Conservation (phyloP, 2,113 vertebrate genomes). For the Hystrix cristata region DNA sequence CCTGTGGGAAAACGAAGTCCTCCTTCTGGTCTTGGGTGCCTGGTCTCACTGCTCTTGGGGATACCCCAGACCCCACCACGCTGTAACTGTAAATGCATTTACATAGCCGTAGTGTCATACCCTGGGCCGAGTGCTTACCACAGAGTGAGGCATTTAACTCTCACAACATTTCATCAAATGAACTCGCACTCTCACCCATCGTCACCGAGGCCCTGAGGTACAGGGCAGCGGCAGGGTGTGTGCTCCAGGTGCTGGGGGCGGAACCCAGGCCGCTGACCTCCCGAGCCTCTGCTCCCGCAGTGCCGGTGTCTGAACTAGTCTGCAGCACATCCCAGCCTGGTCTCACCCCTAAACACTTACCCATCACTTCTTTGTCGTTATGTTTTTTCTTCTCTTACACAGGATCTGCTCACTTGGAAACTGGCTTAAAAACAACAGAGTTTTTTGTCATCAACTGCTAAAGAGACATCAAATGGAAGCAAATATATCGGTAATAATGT, state of each 20-base stretch:
- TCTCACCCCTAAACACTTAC: background rate
- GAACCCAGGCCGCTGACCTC: rapidly evolving
- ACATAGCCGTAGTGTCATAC: rapidly evolving
- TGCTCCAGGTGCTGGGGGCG: rapidly evolving
- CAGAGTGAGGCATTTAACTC: rapidly evolving
- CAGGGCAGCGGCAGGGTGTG: rapidly evolving
- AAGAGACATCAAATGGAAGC: conserved; percentile 55
- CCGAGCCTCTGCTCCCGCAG: background rate
- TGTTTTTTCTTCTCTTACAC: conserved; percentile 45
- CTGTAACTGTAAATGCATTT: rapidly evolving
- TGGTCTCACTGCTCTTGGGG: no score
- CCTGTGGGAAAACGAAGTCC: rapidly evolving
- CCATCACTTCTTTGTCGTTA: background rate
- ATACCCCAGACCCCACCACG: rapidly evolving
- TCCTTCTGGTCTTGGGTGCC: background rate
- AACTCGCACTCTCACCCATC: rapidly evolving
- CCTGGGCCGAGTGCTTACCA: background rate
- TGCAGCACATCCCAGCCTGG: no score
- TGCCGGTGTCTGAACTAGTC: no score
- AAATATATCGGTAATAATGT: conserved; percentile 36
- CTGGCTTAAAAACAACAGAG: conserved; percentile 67
- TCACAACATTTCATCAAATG: background rate
- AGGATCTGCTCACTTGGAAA: conserved; percentile 72
- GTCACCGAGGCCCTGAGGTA: background rate
- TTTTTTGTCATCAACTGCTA: conserved; percentile 35